Evolutionary conservation across 2,888 invertebrate species (phyloP).

Genomic region (Cataglyphis albicans): DNA sequence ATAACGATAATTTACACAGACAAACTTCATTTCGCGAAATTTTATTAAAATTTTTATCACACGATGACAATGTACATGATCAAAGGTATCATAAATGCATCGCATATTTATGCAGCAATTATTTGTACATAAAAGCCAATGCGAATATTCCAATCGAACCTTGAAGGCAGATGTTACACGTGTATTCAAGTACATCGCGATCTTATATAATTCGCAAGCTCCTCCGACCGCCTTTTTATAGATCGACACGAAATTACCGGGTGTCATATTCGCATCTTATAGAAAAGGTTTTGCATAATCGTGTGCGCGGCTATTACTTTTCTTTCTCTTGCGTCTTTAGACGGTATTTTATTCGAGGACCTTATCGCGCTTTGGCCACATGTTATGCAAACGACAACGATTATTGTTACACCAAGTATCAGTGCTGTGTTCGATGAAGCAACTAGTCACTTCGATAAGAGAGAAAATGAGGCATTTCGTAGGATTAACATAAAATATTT

Average conservation of each 20-base stretch:
- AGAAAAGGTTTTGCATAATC: slow-evolving; percentile 54
- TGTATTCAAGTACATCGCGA: slow-evolving; percentile 52
- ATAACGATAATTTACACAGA: slow-evolving; percentile 1
- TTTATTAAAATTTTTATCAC: not conserved
- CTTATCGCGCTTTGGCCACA: slow-evolving; percentile 29
- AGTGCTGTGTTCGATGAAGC: not conserved
- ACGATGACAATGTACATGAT: not conserved
- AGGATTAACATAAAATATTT: not conserved
- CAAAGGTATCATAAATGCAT: not conserved
- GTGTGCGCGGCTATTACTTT: slow-evolving; percentile 42
- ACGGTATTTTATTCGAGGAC: slow-evolving; percentile 14
- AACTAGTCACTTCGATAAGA: not conserved
- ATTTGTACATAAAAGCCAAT: slow-evolving; percentile 47
- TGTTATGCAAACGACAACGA: slow-evolving; percentile 44
- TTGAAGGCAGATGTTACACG: slow-evolving; percentile 68
- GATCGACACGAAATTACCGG: slow-evolving; percentile 44
- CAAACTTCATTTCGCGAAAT: not conserved
- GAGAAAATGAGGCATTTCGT: not conserved
- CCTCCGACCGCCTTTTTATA: slow-evolving; percentile 34
- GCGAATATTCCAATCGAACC: slow-evolving; percentile 17
- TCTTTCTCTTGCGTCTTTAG: slow-evolving; percentile 22
- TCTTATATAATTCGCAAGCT: slow-evolving; percentile 65
- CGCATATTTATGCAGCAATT: slow-evolving; percentile 44
- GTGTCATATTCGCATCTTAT: slow-evolving; percentile 37
- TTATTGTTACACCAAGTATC: slow-evolving; percentile 26